These are phyloP conservation scores for Mythimna lalbum DNA, from an alignment of 2,888 invertebrate genomes.

Conservation along the genomic window DNA sequence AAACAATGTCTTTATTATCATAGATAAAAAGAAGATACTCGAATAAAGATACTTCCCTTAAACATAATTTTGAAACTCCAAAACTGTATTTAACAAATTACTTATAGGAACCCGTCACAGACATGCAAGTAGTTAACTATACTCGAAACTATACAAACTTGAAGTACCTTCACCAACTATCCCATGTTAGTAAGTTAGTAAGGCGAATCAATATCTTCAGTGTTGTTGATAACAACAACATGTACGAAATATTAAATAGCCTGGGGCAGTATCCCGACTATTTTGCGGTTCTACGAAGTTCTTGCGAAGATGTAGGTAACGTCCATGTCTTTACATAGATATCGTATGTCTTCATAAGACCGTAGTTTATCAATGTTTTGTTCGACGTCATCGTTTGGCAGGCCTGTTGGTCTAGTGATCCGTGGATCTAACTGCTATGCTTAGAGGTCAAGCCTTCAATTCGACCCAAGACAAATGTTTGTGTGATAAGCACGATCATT, in stretches of 20 bases:
- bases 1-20: too few species aligned
- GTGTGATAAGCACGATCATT: too few species aligned
- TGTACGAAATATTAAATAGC: constrained; percentile 15
- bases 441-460: too few species aligned
- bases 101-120: constrained; percentile 16
- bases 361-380: too few species aligned
- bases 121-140: constrained; percentile 21
- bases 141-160: constrained; percentile 34
- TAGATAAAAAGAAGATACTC: too few species aligned
- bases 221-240: constrained; percentile 25
- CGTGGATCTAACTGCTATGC: too few species aligned
- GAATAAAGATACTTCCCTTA: too few species aligned
- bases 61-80: constrained; percentile 10
- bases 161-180: constrained; percentile 22
- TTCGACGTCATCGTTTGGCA: too few species aligned
- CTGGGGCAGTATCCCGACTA: constrained; percentile 3
- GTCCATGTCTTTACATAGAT: not conserved
- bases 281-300: constrained; percentile 1
- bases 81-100: not conserved
- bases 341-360: too few species aligned
- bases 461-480: too few species aligned
- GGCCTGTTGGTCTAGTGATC: too few species aligned
- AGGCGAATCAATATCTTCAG: constrained; percentile 28
- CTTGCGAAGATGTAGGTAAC: not conserved
- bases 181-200: constrained; percentile 17